Percentiles rank a stretch among this genome's conserved stretches.
These are phyloP conservation scores for Hippocampus comes DNA, from an alignment of 2,113 vertebrate genomes.

Conservation along the genomic window DNA sequence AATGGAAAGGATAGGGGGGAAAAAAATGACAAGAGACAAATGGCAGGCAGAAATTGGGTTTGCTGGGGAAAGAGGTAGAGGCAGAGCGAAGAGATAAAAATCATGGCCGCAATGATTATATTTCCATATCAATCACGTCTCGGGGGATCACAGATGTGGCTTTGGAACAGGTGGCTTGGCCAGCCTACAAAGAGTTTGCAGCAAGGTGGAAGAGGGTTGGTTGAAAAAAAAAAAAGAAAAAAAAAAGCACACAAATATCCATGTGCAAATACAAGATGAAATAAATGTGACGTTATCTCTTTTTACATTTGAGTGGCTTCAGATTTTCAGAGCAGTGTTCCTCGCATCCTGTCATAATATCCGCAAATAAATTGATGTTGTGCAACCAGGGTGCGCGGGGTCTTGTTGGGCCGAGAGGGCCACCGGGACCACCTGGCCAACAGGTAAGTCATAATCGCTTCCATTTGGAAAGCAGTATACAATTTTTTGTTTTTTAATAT, in stretches of 20 bases:
- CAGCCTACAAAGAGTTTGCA: constrained; percentile 65
- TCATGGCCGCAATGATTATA: constrained; percentile 73
- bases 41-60: constrained; percentile 46
- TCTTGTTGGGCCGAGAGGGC: constrained; percentile 79
- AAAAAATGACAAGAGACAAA: constrained; percentile 39
- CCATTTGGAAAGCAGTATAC: constrained; percentile 36
- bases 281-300: constrained; percentile 20
- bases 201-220: constrained; percentile 32
- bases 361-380: constrained; percentile 46
- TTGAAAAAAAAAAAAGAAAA: constrained; percentile 48
- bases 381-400: constrained; percentile 80
- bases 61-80: constrained; percentile 48
- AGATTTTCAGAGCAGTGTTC: constrained; percentile 54
- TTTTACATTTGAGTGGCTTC: constrained; percentile 2
- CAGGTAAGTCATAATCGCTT: constrained; percentile 65
- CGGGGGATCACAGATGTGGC: constrained; percentile 79
- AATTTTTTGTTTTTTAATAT: background rate
- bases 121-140: constrained; percentile 82
- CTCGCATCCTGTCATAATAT: constrained; percentile 25
- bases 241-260: constrained; percentile 44
- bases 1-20: background rate
- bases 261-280: constrained; percentile 30
- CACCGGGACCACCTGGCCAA: constrained; percentile 76
- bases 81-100: constrained; percentile 51
- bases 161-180: constrained; percentile 79